Evolutionary conservation across 2,113 vertebrate species (phyloP), one percentile per base, ranked within the genome.

Genomic region (Martes martes): DNA sequence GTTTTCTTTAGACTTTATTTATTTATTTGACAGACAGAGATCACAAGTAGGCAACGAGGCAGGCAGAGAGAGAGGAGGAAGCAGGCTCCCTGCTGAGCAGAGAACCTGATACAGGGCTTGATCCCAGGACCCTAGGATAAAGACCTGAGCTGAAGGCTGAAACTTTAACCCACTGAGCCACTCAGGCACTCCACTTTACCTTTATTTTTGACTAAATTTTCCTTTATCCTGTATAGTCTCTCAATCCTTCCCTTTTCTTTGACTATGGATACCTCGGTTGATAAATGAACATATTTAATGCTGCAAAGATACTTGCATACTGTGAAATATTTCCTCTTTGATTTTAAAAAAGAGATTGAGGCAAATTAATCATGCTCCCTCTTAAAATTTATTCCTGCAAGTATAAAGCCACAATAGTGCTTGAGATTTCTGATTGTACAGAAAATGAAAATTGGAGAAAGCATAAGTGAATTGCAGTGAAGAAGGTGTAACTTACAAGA

Each of bases 401-500:
- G 15, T 94, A 78, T 79, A 87, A 95, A 90, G 76, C 26, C 33
- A 80, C 23, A 24, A 11, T 26, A 55, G 16, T 55, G 21, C n/a
- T 61, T 73, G 13, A 67, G 8, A 73, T 93, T 96, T 83, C 57
- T 79, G 94, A 95, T 61, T 39, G 39, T 26, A 36, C 39, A 94
- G 80, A 93, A 98, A 96, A 95, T 92, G n/a, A 24, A 92, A 96
- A 87, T 55, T 23, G 31, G 28, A 86, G 61, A 94, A 91, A 91
- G 81, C 16, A 24, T 88, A 55, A 96, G 14, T 78, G 84, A 90
- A 96, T 87, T 94, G 69, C 23, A 63, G n/a, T 24, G n/a, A 71
- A 94, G 80, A 94, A 91, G 45, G 47, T 21, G 1, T 74, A 91
- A 89, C 39, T 93, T 73, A 87, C 4, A 63, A 82, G 96, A 90